Percentiles rank a stretch among this genome's conserved stretches.
Evolutionary conservation across 64 coral and sea anemone species (phyloP).

Genomic region (Montipora capricornis): DNA sequence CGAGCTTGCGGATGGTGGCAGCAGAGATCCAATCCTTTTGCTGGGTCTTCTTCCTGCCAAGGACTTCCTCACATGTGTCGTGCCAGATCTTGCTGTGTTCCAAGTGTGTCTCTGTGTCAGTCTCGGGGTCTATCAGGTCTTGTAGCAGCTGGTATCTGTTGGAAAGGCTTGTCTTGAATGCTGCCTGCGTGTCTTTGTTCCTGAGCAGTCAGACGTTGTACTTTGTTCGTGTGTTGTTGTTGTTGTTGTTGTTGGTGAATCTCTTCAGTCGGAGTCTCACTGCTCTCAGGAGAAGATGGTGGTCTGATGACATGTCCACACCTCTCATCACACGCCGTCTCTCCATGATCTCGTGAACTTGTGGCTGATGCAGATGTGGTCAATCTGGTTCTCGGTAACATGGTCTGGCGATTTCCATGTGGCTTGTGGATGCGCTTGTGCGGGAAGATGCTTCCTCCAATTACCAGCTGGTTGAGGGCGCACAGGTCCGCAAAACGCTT

Average conservation of each 20-base stretch:
- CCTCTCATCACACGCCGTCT: neutral
- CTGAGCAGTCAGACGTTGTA: neutral
- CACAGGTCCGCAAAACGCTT: neutral
- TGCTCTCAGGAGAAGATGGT: neutral
- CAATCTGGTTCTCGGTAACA: neutral
- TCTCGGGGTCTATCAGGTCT: neutral
- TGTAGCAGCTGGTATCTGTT: neutral
- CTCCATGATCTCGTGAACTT: neutral
- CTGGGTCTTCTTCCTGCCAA: neutral
- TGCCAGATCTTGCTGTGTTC: neutral
- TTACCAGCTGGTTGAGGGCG: slow-evolving; percentile 6
- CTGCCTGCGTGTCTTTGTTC: neutral
- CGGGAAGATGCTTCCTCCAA: neutral
- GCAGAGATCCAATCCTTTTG: neutral
- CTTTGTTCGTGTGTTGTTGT: no score
- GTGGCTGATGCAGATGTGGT: neutral
- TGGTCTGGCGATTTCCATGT: neutral
- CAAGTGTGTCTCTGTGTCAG: neutral
- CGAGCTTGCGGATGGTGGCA: neutral
- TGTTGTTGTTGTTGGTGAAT: no score
- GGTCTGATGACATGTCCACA: neutral
- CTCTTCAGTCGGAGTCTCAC: neutral
- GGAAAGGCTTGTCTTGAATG: neutral
- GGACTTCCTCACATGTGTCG: neutral
- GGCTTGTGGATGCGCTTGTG: neutral